Base-by-base conservation (phyloP, 2,888 invertebrate genomes). In the Galerucella calmariensis region DNA sequence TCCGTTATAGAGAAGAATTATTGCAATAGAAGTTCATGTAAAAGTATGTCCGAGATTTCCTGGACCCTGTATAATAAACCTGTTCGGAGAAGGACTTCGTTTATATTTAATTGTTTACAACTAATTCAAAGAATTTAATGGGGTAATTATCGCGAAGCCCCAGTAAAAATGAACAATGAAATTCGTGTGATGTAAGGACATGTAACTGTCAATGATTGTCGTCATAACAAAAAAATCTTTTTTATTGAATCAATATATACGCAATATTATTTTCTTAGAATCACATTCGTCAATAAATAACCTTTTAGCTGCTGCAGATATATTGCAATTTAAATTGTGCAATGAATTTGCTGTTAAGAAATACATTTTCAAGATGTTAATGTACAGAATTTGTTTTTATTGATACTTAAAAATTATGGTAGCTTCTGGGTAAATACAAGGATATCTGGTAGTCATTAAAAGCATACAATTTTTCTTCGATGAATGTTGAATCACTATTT, bases 181-280 rank as follows among this genome's bases (percentile, higher is more conserved):
- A 35, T 61, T 35, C 14, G 12, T 61, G 12, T 35, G 61, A 9
- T 61, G 27, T 12, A 59, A 59, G 51, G 51, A 51, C n/a, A 51
- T 51, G n/a, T 51, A 51, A 51, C 51, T 51, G 56, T 20, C 56
- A 56, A 56, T 56, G 10, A 56, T 56, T 56, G 8, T 16, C 9
- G 56, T 56, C 56, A 20, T 16, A 56, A 56, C 20, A 56, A 56
- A 56, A 53, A 56, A 51, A 51, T 51, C 6, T 51, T 56, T 56
- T 56, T 20, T 56, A 56, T 67, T 41, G 56, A 44, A 58, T 67
- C 56, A 41, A 58, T 67, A 44, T 41, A 56, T 58, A 58, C 41
- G 56, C 58, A 51, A 67, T 67, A 41, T 56, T 67, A 11, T 44
- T 56, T 67, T 67, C 67, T n/a, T 41, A 58, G 67, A 67, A 67